These are phyloP conservation scores for Aleiodes sp. DNA, from an alignment of 1,140 invertebrate species.

Conservation along the genomic window DNA sequence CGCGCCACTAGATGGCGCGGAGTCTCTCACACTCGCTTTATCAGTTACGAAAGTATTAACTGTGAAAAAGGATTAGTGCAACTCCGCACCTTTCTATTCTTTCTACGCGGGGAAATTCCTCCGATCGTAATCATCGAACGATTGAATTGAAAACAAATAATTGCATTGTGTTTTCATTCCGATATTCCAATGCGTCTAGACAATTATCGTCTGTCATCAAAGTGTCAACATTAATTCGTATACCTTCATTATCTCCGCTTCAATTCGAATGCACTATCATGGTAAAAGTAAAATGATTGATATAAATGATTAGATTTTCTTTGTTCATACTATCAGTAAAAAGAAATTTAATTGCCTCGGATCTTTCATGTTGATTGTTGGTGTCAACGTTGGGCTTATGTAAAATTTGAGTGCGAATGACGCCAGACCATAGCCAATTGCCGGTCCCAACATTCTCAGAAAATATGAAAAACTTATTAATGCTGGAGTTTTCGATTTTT, in stretches of 20 bases:
- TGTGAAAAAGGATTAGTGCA: too few relatives aligned
- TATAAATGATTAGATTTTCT: too few relatives aligned
- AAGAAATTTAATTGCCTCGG: constrained; percentile 63
- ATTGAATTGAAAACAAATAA: too few relatives aligned
- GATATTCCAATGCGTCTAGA: background rate
- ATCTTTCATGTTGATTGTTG: constrained; percentile 74
- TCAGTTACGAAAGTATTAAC: too few relatives aligned
- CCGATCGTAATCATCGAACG: too few relatives aligned
- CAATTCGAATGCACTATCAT: background rate
- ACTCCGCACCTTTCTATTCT: too few relatives aligned
- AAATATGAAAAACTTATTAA: constrained; percentile 76
- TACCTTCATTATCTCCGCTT: background rate
- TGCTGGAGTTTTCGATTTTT: constrained; percentile 75
- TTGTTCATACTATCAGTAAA: too few relatives aligned
- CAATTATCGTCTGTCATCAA: background rate
- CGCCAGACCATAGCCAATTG: constrained; percentile 76
- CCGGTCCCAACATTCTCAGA: constrained; percentile 76
- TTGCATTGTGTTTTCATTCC: too few relatives aligned
- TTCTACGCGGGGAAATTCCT: too few relatives aligned
- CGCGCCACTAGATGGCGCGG: too few relatives aligned
- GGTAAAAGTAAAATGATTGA: constrained; percentile 10
- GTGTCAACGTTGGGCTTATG: constrained; percentile 74
- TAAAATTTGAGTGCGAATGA: constrained; percentile 76
- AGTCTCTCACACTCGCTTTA: too few relatives aligned
- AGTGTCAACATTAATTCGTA: background rate